Base-by-base conservation (phyloP, 2,113 vertebrate species). In the Monopterus albus region DNA sequence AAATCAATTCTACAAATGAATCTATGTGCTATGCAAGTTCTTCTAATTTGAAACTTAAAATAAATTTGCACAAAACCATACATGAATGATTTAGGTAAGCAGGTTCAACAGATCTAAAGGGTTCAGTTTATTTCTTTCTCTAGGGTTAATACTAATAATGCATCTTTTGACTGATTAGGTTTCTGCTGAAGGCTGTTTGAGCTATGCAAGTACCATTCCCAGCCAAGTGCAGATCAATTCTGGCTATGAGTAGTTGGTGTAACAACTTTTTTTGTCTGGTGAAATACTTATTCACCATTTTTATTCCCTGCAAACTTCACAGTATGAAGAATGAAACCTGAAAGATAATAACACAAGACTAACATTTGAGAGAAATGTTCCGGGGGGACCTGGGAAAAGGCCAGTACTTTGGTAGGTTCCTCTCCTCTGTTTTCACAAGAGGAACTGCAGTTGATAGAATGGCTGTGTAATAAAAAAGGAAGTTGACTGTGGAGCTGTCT, bases 391-490 rank as follows among this genome's bases (percentile, higher is more conserved):
- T 23, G 23, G 46, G 29, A 52, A 59, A 29, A 31, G 15, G 46
- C 36, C 11, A 58, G 39, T 7, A 15, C 31, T 63, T 55, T 53
- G 46, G 36, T 43, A 10, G 72, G 15, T 68, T 58, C 38, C 36
- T 58, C 49, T 69, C n/a, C 8, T 50, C 43, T 68, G 73, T 66
- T 73, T 80, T 81, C 25, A 57, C 52, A 43, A 72, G 67, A 20
- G 39, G 35, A 43, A 46, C 80, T 55, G 51, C 62, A 31, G 72
- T 61, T 42, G 76, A 64, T 50, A 66, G 46, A 71, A 35, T n/a
- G 21, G 67, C 88, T 85, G 76, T 70, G 53, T 65, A 88, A 88
- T 14, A n/a, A 43, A 33, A 28, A 31, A 79, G 81, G 70, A 84
- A 89, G 72, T 23, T 12, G 49, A 46, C 36, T 40, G 5, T 46